Base-by-base conservation (phyloP, 2,797 vertebrate species). In the Buceros bicornis region DNA sequence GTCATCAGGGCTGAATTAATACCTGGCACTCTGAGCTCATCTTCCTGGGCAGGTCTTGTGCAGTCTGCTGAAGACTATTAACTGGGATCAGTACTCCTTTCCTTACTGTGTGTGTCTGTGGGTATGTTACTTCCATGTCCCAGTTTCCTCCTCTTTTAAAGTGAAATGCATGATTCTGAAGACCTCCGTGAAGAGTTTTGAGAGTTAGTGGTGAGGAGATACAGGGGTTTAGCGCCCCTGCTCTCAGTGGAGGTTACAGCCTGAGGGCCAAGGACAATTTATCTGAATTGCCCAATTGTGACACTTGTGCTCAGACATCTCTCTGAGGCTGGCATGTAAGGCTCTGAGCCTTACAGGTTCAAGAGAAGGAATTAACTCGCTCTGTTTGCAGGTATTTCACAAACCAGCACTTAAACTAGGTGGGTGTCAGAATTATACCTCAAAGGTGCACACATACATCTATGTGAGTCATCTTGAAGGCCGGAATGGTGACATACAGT, bases 91-190 rank as follows among this genome's bases (percentile, higher is more conserved):
- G n/a, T 14, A 40, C 33, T 69, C 45, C 25, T 89, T 28, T 54
- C 40, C 58, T 58, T 25, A 19, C 31, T 26, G 29, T 40, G 11
- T 11, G 5, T 5, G 31, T 45, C 51, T 45, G 43, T 5, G 2
- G 31, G 19, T 28, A 45, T 0, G 0, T 33, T 35, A 20, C 14
- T 15, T 28, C 14, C 0, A 0, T 82, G 60, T 37, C 58, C 65
- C 50, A 13, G 9, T 88, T 93, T 80, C 48, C 40, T 25, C 26
- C 26, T 35, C 11, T 79, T 85, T 47, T 61, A 20, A 69, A 86
- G 50, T 20, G 7, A 45, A 88, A 45, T 71, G 17, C 4, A 5
- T 22, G 29, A 43, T 67, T n/a, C 31, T 48, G 13, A 48, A 62
- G 47, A 72, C 20, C 21, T 51, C 35, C 35, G n/a, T 16, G 53